phyloP scores from a whole-genome alignment of 2,113 vertebrate species.

The Raja brachyura region DNA sequence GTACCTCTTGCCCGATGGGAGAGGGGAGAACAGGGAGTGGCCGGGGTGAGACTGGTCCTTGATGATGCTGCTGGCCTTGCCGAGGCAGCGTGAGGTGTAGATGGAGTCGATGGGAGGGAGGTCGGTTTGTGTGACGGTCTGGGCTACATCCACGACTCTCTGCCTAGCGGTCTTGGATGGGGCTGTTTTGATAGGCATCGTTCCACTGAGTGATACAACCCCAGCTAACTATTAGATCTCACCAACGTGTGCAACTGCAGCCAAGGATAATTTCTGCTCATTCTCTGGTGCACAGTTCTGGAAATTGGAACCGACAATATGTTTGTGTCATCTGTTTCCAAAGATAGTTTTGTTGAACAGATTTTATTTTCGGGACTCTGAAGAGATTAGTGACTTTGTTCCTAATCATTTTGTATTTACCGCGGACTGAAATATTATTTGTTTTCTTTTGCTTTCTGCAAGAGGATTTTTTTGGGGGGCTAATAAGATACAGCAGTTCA shows the following conservation, averaged over 20 bases:
- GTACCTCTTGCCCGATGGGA: too few relatives aligned
- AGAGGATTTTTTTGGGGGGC: neutral
- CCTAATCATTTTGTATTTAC: conserved; percentile 14
- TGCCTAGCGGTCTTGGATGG: too few relatives aligned
- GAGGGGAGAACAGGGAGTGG: too few relatives aligned
- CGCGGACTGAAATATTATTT: neutral
- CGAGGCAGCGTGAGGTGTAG: too few relatives aligned
- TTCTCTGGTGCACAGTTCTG: neutral
- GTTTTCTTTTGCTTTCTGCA: conserved; percentile 20
- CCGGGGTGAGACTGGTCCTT: too few relatives aligned
- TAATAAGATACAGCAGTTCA: conserved; percentile 36
- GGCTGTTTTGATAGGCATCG: too few relatives aligned
- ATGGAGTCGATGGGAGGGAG: too few relatives aligned
- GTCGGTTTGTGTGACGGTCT: too few relatives aligned
- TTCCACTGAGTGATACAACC: too few relatives aligned
- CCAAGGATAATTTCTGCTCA: too few relatives aligned
- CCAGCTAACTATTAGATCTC: neutral
- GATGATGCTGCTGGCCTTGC: too few relatives aligned
- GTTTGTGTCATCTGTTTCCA: conserved; percentile 30
- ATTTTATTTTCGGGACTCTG: neutral
- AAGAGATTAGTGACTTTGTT: conserved; percentile 29
- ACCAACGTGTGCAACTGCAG: neutral
- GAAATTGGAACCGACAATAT: neutral
- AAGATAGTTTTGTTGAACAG: neutral
- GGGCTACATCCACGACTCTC: too few relatives aligned